Base-by-base conservation (phyloP, 2,888 invertebrate species). In the Agrotis exclamationis region DNA sequence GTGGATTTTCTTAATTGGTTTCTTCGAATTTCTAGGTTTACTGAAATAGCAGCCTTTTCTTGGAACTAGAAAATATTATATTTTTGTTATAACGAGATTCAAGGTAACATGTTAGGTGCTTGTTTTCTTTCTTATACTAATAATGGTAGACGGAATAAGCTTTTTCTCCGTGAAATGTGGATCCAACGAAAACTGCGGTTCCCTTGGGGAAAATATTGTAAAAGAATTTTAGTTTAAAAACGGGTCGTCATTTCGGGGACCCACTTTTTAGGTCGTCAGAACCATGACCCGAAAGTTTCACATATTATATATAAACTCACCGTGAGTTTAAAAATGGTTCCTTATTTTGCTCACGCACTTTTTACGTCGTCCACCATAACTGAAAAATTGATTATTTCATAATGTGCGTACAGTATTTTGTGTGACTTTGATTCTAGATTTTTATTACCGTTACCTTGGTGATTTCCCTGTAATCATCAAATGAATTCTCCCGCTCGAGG, bases 1-100 rank as follows among this genome's bases (percentile, higher is more conserved):
- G 56, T 59, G 63, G 45, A 16, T 70, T 73, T 68, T 64, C 22
- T n/a, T 71, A 59, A 76, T 69, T 63, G 63, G 24, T 70, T 80
- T 65, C 28, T 24, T 39, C 14, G 56, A 56, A 18, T 48, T 59
- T 24, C 5, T n/a, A 7, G 7, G 18, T 56, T 39, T 13, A 9
- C 57, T 20, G 4, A 13, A 47, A 78, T 20, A 20, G 4, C 16
- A 13, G 13, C 18, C 5, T n/a, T 48, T 48, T 48, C 18, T 33
- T 6, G 9, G 24, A 20, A 18, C 33, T 20, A 48, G 28, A 71
- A 45, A 54, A 24, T 50, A 14, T 74, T 74, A 33, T 65, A 74
- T 13, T 64, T 56, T 3, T n/a, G 9, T 20, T 54, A 39, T 28
- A 57, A 47, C 33, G 45, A 58, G 70, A 58, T 57, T 7, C 33